Conservation (phyloP, 2,113 vertebrate genomes). For the Platysteira castanea region DNA sequence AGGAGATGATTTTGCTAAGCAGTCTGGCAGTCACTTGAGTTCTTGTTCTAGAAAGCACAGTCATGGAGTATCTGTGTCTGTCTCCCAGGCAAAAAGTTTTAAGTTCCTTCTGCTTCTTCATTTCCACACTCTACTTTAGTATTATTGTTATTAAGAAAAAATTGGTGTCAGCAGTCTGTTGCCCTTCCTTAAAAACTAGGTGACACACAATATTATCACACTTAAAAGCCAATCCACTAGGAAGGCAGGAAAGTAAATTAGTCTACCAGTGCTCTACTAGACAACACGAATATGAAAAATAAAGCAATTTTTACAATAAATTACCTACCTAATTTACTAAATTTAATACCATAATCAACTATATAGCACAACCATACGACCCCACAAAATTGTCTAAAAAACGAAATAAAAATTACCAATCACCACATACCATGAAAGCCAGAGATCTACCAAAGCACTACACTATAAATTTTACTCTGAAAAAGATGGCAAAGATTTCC, state of each 20-base stretch:
- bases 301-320: neutral
- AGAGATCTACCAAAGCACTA: neutral
- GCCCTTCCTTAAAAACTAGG: neutral
- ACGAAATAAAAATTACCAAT: neutral
- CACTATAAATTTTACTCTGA: neutral
- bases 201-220: neutral
- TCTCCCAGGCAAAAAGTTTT: neutral
- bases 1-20: neutral
- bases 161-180: neutral
- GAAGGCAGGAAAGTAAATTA: neutral
- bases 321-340: neutral
- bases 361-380: neutral
- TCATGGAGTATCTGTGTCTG: neutral
- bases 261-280: neutral
- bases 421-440: neutral
- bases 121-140: neutral
- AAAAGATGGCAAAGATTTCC: neutral
- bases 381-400: neutral
- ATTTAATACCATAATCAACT: neutral
- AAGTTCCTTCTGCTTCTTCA: neutral
- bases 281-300: neutral
- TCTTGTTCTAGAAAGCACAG: neutral
- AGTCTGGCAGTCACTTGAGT: neutral
- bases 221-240: neutral
- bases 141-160: neutral